Conservation (phyloP, 35 echinoderm and acorn worm species). For the Lytechinus variegatus region DNA sequence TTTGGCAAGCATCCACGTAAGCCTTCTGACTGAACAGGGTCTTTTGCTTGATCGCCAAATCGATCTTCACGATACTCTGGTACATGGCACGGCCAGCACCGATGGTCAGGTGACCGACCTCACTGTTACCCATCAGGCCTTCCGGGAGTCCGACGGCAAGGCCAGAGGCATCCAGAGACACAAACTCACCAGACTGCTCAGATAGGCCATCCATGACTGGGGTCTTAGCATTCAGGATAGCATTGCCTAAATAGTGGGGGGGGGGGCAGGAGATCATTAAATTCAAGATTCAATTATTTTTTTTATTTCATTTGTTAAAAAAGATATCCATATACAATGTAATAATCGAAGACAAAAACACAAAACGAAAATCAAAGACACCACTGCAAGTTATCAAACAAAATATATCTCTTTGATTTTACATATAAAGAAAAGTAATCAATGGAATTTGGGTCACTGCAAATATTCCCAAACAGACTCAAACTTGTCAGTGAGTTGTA, state of each 20-base stretch:
- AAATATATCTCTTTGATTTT: too few species aligned
- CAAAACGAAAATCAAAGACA: not conserved
- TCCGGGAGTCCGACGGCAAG: constrained; percentile 91
- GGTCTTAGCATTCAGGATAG: constrained; percentile 89
- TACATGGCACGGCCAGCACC: constrained; percentile 90
- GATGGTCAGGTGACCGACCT: constrained; percentile 96
- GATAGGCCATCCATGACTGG: constrained; percentile 92
- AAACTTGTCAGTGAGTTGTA: too few species aligned
- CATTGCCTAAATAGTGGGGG: constrained; percentile 70
- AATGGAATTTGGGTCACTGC: too few species aligned
- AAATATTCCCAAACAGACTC: too few species aligned
- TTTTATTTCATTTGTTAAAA: not conserved
- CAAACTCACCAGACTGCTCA: constrained; percentile 53
- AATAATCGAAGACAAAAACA: not conserved
- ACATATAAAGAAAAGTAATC: too few species aligned
- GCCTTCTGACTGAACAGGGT: constrained; percentile 69
- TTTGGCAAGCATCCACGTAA: constrained; percentile 82
- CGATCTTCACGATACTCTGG: constrained; percentile 93
- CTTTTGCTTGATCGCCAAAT: constrained; percentile 68
- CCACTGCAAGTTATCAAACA: not conserved
- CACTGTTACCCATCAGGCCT: constrained; percentile 98
- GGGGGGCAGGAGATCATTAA: not conserved
- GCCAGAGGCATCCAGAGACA: constrained; percentile 91
- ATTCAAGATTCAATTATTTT: not conserved
- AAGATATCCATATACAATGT: not conserved